These are phyloP conservation scores for Sinosuthora webbiana DNA, from an alignment of 2,113 vertebrate genomes.

Conservation along the genomic window DNA sequence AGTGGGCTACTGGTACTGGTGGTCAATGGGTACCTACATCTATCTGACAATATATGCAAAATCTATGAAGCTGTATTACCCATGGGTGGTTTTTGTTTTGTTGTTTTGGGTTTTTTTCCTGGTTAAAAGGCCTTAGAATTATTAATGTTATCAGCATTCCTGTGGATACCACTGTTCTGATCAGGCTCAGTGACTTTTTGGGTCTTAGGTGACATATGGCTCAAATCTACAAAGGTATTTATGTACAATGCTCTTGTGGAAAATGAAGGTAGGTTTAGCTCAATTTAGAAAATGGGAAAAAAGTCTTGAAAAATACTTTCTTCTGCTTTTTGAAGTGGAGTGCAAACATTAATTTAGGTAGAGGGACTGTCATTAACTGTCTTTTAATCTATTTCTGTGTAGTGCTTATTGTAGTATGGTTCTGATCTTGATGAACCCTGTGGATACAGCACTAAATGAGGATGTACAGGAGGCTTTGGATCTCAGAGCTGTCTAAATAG, in stretches of 20 bases:
- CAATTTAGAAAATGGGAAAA: not conserved
- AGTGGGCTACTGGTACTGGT: not conserved
- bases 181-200: not conserved
- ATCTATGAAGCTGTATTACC: not conserved
- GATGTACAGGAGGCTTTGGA: not conserved
- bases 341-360: not conserved
- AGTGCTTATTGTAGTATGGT: not conserved
- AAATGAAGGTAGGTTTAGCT: not conserved
- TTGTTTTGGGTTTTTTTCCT: not conserved
- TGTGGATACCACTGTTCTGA: not conserved
- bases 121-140: not conserved
- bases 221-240: not conserved
- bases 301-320: not conserved
- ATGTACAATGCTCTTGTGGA: not conserved
- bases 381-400: not conserved
- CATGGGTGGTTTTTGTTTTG: not conserved
- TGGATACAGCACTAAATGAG: not conserved
- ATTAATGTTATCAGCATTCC: not conserved
- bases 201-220: not conserved
- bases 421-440: not conserved
- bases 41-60: not conserved
- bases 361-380: not conserved
- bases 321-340: not conserved
- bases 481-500: not conserved
- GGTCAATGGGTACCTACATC: not conserved